Evolutionary conservation across 2,888 invertebrate species (phyloP).

Genomic region (Tuta absoluta): DNA sequence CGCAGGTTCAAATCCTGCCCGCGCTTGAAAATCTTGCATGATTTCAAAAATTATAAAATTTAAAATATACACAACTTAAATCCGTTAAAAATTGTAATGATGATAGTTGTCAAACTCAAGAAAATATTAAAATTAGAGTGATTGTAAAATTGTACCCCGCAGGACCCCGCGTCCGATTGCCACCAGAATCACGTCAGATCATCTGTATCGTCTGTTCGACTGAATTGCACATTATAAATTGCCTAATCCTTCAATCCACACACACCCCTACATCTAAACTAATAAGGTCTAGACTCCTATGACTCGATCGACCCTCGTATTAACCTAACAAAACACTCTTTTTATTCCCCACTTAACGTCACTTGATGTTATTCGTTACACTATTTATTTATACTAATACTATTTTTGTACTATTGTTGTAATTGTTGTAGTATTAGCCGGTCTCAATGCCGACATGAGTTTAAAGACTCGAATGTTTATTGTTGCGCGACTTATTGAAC

Average conservation of each 20-base stretch:
- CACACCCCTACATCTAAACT: background rate
- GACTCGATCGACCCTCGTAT: background rate
- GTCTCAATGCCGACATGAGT: conserved; percentile 8
- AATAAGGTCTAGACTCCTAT: background rate
- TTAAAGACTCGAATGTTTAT: conserved; percentile 14
- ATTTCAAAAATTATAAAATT: too few species aligned
- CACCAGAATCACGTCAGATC: too few species aligned
- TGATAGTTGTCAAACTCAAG: background rate
- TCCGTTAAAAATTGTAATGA: too few species aligned
- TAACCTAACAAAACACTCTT: conserved; percentile 53
- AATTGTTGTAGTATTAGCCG: conserved; percentile 43
- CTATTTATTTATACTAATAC: conserved; percentile 73
- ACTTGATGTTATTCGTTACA: conserved; percentile 53
- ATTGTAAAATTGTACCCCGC: background rate
- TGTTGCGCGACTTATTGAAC: conserved; percentile 4
- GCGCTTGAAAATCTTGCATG: too few species aligned
- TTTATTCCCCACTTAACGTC: conserved; percentile 72
- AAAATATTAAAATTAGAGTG: background rate
- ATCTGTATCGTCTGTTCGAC: conserved; percentile 22
- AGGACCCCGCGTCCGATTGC: background rate
- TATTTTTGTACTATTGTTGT: conserved; percentile 60
- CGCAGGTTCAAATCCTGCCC: too few species aligned
- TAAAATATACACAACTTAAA: too few species aligned
- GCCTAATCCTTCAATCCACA: conserved; percentile 10
- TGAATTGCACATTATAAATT: background rate